Conservation (phyloP, 2,113 vertebrate species). For the Litocranius walleri region DNA sequence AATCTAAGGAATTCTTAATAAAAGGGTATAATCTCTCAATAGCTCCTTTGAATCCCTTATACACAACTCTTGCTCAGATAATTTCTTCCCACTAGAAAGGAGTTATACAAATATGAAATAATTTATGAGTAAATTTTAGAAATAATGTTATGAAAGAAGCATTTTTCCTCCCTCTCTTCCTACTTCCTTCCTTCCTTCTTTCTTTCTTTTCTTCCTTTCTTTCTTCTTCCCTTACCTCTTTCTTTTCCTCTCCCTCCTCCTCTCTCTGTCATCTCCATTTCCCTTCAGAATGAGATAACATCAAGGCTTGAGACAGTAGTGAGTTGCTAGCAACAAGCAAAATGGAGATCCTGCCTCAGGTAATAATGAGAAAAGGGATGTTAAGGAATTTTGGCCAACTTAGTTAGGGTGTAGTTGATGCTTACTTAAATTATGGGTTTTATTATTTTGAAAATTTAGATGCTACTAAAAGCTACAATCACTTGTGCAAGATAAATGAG, state of each 20-base stretch:
- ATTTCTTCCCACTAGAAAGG: neutral
- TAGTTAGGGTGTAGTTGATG: neutral
- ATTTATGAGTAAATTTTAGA: neutral
- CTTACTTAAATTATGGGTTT: neutral
- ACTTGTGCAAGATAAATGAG: neutral
- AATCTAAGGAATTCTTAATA: neutral
- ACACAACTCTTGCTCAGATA: neutral
- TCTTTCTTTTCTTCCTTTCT: neutral
- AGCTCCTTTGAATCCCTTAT: neutral
- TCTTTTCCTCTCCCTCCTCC: neutral
- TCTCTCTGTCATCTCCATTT: neutral
- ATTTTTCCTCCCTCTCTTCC: neutral
- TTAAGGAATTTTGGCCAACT: neutral
- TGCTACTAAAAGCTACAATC: neutral
- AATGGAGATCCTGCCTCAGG: neutral
- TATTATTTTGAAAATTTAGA: neutral
- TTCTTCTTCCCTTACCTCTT: neutral
- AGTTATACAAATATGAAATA: neutral
- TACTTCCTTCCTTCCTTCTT: neutral
- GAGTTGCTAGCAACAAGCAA: neutral
- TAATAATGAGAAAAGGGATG: neutral
- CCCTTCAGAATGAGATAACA: neutral
- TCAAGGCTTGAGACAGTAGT: neutral
- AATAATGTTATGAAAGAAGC: neutral
- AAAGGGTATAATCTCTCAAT: neutral